Evolutionary conservation across 2,113 vertebrate genomes (phyloP).

Genomic region (Tetrax tetrax): DNA sequence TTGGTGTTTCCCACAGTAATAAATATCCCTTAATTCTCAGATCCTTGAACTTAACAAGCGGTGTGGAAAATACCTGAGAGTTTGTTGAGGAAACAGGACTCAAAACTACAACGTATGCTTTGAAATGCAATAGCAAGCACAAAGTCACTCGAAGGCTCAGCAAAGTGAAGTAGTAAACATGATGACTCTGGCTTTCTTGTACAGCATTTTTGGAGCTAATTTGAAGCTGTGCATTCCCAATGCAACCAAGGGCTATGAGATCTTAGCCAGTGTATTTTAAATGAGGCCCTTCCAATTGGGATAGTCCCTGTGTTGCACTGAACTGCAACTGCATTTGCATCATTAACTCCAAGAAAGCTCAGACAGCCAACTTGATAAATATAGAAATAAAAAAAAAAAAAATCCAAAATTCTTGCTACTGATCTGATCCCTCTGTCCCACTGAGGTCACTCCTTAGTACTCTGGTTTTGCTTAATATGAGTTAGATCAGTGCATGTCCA

Average conservation of each 20-base stretch:
- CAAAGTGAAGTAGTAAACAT: constrained; percentile 48
- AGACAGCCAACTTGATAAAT: not conserved
- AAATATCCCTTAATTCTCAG: not conserved
- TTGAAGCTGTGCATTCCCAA: constrained; percentile 58
- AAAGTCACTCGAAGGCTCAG: constrained; percentile 31
- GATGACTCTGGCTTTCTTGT: constrained; percentile 62
- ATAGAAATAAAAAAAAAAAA: not conserved
- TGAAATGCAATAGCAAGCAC: constrained; percentile 57
- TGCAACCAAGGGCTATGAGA: constrained; percentile 36
- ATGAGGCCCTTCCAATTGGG: constrained; percentile 53
- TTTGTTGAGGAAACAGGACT: not conserved
- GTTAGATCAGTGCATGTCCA: not conserved
- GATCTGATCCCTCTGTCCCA: not conserved
- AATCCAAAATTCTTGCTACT: not conserved
- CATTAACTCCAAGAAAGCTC: constrained; percentile 31
- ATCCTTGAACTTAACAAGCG: not conserved
- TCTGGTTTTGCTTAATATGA: not conserved
- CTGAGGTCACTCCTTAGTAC: not conserved
- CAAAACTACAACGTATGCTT: not conserved
- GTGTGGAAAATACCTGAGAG: not conserved
- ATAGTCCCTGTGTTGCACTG: constrained; percentile 40
- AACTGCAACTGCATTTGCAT: constrained; percentile 44
- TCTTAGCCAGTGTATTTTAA: constrained; percentile 69
- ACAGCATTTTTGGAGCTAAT: constrained; percentile 49
- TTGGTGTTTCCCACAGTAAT: not conserved